phyloP scores from a whole-genome alignment of 1,140 invertebrate genomes.

The Augochlora pura region DNA sequence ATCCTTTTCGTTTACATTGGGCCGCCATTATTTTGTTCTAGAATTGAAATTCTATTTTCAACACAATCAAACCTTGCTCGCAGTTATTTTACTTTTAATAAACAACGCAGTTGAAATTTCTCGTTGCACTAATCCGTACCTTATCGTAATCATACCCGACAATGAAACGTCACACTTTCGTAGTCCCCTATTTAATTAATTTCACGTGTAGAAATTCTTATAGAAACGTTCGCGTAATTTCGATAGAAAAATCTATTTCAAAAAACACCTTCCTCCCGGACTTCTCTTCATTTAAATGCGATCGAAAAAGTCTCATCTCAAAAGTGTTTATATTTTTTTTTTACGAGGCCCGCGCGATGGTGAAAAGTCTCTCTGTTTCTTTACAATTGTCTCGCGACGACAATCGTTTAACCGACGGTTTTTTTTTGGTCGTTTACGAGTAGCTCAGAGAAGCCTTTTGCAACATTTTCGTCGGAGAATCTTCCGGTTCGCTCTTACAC shows the following conservation, averaged over 20 bases:
- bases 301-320: conserved; percentile 12
- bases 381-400: conserved; percentile 12
- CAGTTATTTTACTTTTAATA: too few relatives aligned
- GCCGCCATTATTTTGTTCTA: too few relatives aligned
- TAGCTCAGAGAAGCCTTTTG: conserved; percentile 38
- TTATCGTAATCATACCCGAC: neutral
- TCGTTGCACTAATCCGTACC: neutral
- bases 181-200: conserved; percentile 14
- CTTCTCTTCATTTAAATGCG: conserved; percentile 36
- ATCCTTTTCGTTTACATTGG: too few relatives aligned
- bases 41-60: too few relatives aligned
- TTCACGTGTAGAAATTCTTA: conserved; percentile 36
- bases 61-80: neutral
- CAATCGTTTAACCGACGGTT: conserved; percentile 23
- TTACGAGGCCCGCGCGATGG: neutral
- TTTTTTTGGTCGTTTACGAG: conserved; percentile 40
- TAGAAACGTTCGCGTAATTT: conserved; percentile 45
- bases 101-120: too few relatives aligned
- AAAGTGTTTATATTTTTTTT: too few relatives aligned
- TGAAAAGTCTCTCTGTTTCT: conserved; percentile 13
- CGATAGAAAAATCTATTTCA: conserved; percentile 55
- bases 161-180: neutral
- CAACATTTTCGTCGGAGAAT: conserved; percentile 10
- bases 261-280: conserved; percentile 41
- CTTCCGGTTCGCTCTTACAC: conserved; percentile 21